phyloP scores from a whole-genome alignment of 2,888 invertebrate species.

The Lithosia quadra region DNA sequence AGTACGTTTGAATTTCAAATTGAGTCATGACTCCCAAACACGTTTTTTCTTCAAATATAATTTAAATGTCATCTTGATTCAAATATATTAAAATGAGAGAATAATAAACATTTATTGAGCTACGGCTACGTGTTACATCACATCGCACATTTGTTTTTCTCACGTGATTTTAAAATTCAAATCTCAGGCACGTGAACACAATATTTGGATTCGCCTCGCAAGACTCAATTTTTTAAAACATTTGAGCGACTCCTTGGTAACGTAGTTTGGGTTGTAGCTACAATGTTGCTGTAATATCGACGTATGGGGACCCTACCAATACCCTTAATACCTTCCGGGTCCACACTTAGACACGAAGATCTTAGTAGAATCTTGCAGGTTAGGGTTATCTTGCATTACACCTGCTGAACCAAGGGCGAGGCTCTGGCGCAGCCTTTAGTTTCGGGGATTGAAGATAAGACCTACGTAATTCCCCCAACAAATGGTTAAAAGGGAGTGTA shows the following conservation, averaged over 20 bases:
- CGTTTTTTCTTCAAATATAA: too few species aligned
- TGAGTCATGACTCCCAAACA: too few species aligned
- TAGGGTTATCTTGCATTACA: neutral
- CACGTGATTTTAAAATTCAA: conserved; percentile 18
- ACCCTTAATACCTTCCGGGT: neutral
- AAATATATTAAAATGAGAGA: neutral
- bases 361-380: neutral
- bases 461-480: too few species aligned
- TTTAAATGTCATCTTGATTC: too few species aligned
- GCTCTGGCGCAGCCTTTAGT: too few species aligned
- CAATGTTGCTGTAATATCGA: neutral
- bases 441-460: too few species aligned
- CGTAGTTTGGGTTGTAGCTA: neutral
- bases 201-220: neutral
- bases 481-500: too few species aligned
- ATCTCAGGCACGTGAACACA: neutral
- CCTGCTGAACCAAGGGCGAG: neutral
- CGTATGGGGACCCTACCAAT: neutral
- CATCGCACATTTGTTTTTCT: conserved; percentile 4
- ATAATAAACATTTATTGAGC: conserved; percentile 18
- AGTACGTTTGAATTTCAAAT: too few species aligned
- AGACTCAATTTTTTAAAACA: neutral
- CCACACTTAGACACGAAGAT: neutral
- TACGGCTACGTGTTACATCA: conserved; percentile 8
- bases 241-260: neutral